These are phyloP conservation scores for Siniperca scherzeri DNA, from an alignment of 2,797 vertebrate species.

Conservation along the genomic window DNA sequence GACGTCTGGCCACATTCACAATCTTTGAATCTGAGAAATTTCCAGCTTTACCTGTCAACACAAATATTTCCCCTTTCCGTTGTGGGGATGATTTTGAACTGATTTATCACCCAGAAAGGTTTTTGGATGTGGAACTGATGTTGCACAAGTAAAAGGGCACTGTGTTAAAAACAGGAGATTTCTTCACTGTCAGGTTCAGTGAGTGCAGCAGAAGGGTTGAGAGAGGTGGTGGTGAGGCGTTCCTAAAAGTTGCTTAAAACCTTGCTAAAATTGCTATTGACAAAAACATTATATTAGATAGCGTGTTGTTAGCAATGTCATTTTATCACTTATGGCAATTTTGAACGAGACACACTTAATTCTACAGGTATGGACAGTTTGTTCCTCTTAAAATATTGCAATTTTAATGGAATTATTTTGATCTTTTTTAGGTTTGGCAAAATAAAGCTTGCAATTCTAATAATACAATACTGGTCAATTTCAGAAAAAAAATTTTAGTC, in stretches of 20 bases:
- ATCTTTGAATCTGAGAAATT: conserved; percentile 9
- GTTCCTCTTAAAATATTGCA: background rate
- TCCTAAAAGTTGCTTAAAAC: background rate
- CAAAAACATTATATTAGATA: background rate
- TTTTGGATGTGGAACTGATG: background rate
- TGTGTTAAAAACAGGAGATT: background rate
- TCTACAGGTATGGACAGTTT: background rate
- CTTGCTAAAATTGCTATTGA: background rate
- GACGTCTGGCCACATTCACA: conserved; percentile 17
- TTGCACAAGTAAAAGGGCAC: background rate
- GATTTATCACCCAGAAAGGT: background rate
- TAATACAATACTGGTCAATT: background rate
- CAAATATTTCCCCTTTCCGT: background rate
- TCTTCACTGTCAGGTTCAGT: background rate
- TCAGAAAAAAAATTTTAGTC: too few relatives aligned
- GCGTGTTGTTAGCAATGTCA: background rate
- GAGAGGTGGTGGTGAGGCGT: background rate
- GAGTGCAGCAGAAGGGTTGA: conserved; percentile 4
- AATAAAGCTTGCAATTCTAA: background rate
- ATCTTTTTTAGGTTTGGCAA: background rate
- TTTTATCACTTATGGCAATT: background rate
- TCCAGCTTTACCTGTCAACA: background rate
- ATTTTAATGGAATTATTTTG: background rate
- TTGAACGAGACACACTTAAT: background rate
- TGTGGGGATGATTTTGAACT: too few relatives aligned